Base-by-base conservation (phyloP, 2,113 vertebrate genomes). In the Microtus oregoni region DNA sequence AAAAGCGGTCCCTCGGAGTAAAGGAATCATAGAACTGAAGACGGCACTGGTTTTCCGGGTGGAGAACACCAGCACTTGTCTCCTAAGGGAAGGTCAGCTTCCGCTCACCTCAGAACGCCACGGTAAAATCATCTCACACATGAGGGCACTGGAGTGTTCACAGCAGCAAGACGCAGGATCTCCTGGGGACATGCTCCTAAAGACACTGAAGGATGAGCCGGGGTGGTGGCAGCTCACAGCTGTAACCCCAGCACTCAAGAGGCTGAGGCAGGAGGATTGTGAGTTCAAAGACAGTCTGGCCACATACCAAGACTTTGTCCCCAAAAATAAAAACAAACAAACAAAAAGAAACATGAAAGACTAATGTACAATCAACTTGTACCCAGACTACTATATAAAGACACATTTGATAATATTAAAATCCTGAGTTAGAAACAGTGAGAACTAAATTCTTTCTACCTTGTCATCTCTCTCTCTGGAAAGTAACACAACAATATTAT, bases 351-450 rank as follows among this genome's bases (percentile, higher is more conserved):
- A n/a, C n/a, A 70, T 20, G n/a, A 20, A 47, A 87, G 55, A 20
- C 50, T 82, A 73, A 15, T 65, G 35, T 65, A 67, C 3, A n/a
- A 28, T 73, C 63, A 65, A 50, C 35, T 89, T 70, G 61, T 11
- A 89, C 75, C 55, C 73, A 38, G 15, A 90, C 28, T 12, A 87
- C 67, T 95, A 89, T 73, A 55, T 47, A 47, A 92, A 94, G 47
- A 50, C 6, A 8, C 14, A 79, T 38, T 85, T 35, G 10, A 50
- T 58, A 87, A 77, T 52, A n/a, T 19, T 92, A 92, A 38, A 75
- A 30, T 7, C n/a, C 75, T n/a, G 12, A 67, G 50, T 52, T 50
- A 55, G 76, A 35, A 30, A 50, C 65, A 90, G 95, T 3, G 44
- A 93, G 82, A 86, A 35, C 6, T 0, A 89, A 79, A 47, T 61